phyloP scores from a whole-genome alignment of 1,140 invertebrate genomes.

The Microplitis mediator region DNA sequence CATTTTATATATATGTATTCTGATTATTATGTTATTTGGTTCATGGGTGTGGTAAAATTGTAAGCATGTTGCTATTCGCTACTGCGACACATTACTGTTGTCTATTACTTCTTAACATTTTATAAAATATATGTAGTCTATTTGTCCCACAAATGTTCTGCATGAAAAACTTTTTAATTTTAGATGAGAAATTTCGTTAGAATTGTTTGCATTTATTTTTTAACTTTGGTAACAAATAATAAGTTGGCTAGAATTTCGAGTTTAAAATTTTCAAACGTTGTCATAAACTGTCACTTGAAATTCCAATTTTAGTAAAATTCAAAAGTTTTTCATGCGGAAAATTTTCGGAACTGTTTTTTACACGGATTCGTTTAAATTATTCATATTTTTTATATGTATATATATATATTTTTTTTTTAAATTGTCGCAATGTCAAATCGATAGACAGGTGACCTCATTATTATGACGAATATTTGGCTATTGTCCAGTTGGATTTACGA shows the following conservation, averaged over 20 bases:
- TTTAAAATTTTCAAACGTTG: too few species aligned
- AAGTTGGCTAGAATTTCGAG: too few species aligned
- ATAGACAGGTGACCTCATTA: slow-evolving; percentile 1
- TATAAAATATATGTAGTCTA: not conserved
- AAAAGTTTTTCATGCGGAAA: too few species aligned
- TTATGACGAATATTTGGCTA: slow-evolving; percentile 1
- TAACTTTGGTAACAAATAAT: too few species aligned
- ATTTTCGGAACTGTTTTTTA: not conserved
- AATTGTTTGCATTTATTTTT: too few species aligned
- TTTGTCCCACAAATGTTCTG: too few species aligned
- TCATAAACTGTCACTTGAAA: too few species aligned
- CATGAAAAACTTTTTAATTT: too few species aligned
- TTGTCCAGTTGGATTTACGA: not conserved
- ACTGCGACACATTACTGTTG: not conserved
- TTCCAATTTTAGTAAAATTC: too few species aligned
- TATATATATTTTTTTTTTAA: not conserved
- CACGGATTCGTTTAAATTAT: not conserved
- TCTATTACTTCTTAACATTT: not conserved
- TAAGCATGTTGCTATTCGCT: not conserved
- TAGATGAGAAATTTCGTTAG: too few species aligned
- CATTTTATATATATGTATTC: not conserved
- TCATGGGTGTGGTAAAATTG: not conserved
- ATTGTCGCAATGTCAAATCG: not conserved
- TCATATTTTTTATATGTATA: not conserved
- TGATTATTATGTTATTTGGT: too few species aligned